Evolutionary conservation across 2,113 vertebrate species (phyloP).

Genomic region (Cheilinus undulatus): DNA sequence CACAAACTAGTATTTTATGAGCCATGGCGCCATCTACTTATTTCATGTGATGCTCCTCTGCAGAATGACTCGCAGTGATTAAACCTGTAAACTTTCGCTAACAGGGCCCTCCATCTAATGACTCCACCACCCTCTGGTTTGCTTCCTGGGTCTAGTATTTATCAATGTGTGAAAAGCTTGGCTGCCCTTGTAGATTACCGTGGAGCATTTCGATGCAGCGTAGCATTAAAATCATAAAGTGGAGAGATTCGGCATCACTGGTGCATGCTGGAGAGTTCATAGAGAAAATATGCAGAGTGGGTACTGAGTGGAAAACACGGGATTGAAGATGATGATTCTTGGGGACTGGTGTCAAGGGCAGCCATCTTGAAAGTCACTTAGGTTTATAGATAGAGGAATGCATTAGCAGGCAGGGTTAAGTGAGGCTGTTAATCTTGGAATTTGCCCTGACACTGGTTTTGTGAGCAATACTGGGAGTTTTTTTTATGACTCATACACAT

Average conservation of each 20-base stretch:
- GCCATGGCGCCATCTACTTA: neutral
- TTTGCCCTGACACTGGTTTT: neutral
- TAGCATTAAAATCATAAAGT: conserved; percentile 28
- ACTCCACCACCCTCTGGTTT: conserved; percentile 9
- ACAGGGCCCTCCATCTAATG: neutral
- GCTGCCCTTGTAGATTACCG: conserved; percentile 30
- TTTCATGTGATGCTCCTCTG: conserved; percentile 2
- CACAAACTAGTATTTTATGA: neutral
- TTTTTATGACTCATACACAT: neutral
- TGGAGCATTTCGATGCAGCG: conserved; percentile 14
- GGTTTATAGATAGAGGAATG: conserved; percentile 1
- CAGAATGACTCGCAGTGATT: neutral
- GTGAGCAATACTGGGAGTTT: neutral
- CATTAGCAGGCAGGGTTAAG: neutral
- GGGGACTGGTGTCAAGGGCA: conserved; percentile 1
- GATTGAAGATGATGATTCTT: conserved; percentile 14
- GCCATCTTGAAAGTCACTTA: conserved; percentile 8
- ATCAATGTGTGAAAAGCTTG: conserved; percentile 19
- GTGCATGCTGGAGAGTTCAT: conserved; percentile 33
- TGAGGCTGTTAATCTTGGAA: conserved; percentile 11
- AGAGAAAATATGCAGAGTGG: conserved; percentile 22
- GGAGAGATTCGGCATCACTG: conserved; percentile 23
- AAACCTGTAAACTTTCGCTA: conserved; percentile 25
- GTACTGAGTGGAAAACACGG: conserved; percentile 36
- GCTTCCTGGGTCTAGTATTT: neutral